Percentiles rank a stretch among this genome's conserved stretches.
Evolutionary conservation across 1,140 invertebrate species (phyloP).

Genomic region (Phymorhynchus buccinoides): DNA sequence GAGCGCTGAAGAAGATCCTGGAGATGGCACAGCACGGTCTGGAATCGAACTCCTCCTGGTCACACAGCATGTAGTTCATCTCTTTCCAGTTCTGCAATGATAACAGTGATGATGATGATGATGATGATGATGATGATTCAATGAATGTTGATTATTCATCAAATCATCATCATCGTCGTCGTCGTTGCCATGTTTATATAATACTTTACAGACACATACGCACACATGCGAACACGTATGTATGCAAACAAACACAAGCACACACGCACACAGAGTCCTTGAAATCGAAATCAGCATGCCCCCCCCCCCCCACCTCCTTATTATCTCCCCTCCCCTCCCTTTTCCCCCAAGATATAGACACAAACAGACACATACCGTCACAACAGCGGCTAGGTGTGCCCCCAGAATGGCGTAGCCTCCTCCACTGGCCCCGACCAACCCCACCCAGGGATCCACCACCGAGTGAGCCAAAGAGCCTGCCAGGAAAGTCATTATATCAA

Average conservation of each 20-base stretch:
- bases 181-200: too few relatives aligned
- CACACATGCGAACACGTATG: background rate
- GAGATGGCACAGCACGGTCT: conserved; percentile 35
- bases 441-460: conserved; percentile 87
- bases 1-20: conserved; percentile 68
- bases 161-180: too few relatives aligned
- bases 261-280: conserved; percentile 2
- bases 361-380: conserved; percentile 80
- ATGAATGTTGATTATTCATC: too few relatives aligned
- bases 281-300: too few relatives aligned
- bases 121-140: too few relatives aligned
- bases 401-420: conserved; percentile 95
- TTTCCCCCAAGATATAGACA: background rate
- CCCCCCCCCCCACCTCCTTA: too few relatives aligned
- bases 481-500: background rate
- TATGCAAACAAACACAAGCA: conserved; percentile 5
- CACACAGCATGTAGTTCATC: conserved; percentile 71
- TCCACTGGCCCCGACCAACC: conserved; percentile 92
- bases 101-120: too few relatives aligned
- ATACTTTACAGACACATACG: background rate
- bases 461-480: conserved; percentile 81
- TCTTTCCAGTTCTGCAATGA: conserved; percentile 70
- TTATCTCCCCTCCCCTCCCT: too few relatives aligned
- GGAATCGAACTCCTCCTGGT: conserved; percentile 40
- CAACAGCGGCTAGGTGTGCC: conserved; percentile 94